Conservation (phyloP, 2,888 invertebrate genomes). For the Spodoptera picta region DNA sequence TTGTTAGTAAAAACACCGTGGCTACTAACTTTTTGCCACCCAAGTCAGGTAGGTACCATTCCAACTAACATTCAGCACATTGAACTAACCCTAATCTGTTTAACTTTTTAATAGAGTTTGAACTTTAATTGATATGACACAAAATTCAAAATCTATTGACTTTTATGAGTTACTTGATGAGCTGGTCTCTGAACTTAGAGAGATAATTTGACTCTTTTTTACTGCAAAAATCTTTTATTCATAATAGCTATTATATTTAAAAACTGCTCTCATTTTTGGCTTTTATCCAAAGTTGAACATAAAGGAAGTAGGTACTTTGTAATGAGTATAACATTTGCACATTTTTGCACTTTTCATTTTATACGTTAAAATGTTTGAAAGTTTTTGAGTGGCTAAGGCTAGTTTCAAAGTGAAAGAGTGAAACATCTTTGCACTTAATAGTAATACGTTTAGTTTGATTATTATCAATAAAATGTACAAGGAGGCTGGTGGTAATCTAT, state of each 20-base stretch:
- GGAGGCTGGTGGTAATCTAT: no score
- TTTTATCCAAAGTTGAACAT: constrained; percentile 28
- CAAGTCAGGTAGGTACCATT: no score
- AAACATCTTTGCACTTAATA: background rate
- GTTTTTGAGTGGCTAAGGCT: constrained; percentile 12
- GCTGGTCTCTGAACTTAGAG: no score
- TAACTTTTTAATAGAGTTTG: no score
- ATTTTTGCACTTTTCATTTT: constrained; percentile 23
- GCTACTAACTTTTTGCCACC: no score
- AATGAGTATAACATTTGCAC: constrained; percentile 38
- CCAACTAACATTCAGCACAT: no score
- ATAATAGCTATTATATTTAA: constrained; percentile 13
- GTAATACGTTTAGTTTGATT: background rate
- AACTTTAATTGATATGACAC: no score
- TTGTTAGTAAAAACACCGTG: no score
- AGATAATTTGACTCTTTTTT: background rate
- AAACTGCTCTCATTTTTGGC: constrained; percentile 30
- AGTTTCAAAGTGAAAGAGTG: constrained; percentile 1
- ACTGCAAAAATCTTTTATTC: constrained; percentile 9
- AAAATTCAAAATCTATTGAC: no score
- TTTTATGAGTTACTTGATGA: no score
- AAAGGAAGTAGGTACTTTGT: constrained; percentile 33
- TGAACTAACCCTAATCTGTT: no score
- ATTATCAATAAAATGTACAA: background rate
- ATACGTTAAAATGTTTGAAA: constrained; percentile 12